Conservation (phyloP, 2,113 vertebrate genomes). For the Hiodon alosoides region DNA sequence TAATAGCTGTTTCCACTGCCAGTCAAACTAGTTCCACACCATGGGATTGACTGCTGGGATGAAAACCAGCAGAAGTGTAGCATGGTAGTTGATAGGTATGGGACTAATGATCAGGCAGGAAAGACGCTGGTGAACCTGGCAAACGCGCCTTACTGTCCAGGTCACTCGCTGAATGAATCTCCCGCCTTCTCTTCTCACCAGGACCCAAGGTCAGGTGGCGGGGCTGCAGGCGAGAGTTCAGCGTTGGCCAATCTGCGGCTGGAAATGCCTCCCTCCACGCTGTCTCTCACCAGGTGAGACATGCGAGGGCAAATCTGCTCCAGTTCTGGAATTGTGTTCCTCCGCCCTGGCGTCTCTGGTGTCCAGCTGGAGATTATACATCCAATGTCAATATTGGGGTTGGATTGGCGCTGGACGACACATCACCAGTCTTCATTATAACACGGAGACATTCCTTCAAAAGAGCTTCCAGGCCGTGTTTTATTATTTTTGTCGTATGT, state of each 20-base stretch:
- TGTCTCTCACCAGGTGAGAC: slow-evolving; percentile 41
- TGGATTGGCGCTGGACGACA: too few relatives aligned
- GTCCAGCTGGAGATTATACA: too few relatives aligned
- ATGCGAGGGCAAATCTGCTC: neutral
- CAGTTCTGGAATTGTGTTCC: neutral
- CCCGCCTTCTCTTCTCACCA: slow-evolving; percentile 9
- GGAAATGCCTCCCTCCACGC: slow-evolving; percentile 27
- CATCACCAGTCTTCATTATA: too few relatives aligned
- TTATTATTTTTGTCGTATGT: neutral
- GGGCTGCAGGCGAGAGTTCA: slow-evolving; percentile 21
- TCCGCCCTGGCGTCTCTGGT: neutral
- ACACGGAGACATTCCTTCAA: neutral
- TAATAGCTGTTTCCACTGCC: too few relatives aligned
- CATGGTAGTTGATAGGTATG: too few relatives aligned
- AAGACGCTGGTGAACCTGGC: neutral
- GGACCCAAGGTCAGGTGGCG: slow-evolving; percentile 31
- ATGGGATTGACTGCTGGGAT: neutral
- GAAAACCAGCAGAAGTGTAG: too few relatives aligned
- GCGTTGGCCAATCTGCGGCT: slow-evolving; percentile 15
- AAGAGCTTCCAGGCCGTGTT: neutral
- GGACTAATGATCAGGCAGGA: too few relatives aligned
- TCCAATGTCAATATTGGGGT: too few relatives aligned
- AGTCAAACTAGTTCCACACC: too few relatives aligned
- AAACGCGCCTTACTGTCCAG: neutral
- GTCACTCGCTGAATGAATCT: neutral